Percentiles rank a stretch among this genome's conserved stretches.
phyloP scores from a whole-genome alignment of 1,140 invertebrate species.

The Trichoplusia ni region DNA sequence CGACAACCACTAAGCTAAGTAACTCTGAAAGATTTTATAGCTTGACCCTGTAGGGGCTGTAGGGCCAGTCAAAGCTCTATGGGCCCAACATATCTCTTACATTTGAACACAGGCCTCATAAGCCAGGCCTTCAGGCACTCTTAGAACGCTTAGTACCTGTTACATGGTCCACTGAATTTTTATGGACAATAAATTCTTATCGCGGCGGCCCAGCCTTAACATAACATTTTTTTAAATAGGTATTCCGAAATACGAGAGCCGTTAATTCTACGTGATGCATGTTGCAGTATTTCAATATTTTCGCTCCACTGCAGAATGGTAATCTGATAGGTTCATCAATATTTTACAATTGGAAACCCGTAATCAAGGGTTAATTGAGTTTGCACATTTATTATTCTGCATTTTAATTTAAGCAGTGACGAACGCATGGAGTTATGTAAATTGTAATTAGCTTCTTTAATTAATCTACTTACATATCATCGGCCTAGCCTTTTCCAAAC shows the following conservation, averaged over 20 bases:
- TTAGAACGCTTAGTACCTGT: constrained; percentile 11
- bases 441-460: too few species aligned
- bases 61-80: neutral
- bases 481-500: too few species aligned
- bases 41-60: neutral
- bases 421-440: too few species aligned
- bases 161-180: constrained; percentile 19
- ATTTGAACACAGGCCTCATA: neutral
- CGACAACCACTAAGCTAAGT: too few species aligned
- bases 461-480: too few species aligned
- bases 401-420: neutral
- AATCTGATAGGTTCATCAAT: neutral
- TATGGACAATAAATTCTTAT: constrained; percentile 28
- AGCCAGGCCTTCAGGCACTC: neutral
- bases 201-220: constrained; percentile 7
- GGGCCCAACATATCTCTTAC: neutral
- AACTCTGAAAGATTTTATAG: neutral
- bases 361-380: neutral
- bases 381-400: neutral
- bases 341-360: neutral
- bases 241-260: neutral
- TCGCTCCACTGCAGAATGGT: neutral
- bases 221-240: constrained; percentile 15
- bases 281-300: neutral
- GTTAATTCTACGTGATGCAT: neutral